Percentiles rank a stretch among this genome's conserved stretches.
Conservation (phyloP, 2,113 vertebrate genomes). For the Takifugu bimaculatus region DNA sequence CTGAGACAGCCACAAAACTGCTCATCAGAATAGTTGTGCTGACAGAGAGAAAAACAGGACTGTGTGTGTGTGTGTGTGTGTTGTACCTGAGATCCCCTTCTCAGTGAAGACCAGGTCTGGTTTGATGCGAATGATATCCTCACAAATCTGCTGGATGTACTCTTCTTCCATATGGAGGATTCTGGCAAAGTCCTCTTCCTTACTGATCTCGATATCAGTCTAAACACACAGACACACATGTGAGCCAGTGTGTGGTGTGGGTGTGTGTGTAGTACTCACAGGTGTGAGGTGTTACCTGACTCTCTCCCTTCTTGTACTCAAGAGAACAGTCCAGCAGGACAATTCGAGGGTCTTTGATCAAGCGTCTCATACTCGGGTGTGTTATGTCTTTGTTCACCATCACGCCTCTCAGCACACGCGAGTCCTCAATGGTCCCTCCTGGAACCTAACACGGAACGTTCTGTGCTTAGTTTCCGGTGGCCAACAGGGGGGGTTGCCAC, state of each 20-base stretch:
- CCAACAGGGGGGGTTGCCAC: background rate
- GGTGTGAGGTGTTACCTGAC: conserved; percentile 77
- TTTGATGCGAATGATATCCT: conserved; percentile 88
- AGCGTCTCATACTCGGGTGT: conserved; percentile 87
- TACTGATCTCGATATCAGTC: conserved; percentile 96
- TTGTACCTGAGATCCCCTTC: conserved; percentile 90
- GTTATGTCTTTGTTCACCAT: conserved; percentile 98
- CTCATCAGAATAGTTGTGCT: background rate
- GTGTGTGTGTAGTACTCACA: background rate
- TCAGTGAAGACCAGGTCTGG: conserved; percentile 94
- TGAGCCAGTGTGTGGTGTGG: background rate
- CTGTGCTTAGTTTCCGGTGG: background rate
- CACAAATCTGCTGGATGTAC: conserved; percentile 93
- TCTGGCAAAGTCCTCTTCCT: conserved; percentile 93
- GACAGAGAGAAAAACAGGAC: background rate
- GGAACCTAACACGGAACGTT: conserved; percentile 76
- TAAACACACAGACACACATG: conserved; percentile 37
- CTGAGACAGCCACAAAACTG: conserved; percentile 61
- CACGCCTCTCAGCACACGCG: conserved; percentile 85
- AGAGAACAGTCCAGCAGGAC: conserved; percentile 90
- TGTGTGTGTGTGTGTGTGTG: background rate
- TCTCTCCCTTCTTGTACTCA: conserved; percentile 98
- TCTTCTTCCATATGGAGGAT: conserved; percentile 98
- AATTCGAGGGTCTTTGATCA: conserved; percentile 87
- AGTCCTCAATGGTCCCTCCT: conserved; percentile 90